Conservation (phyloP, 2,113 vertebrate genomes). For the Engystomops pustulosus region DNA sequence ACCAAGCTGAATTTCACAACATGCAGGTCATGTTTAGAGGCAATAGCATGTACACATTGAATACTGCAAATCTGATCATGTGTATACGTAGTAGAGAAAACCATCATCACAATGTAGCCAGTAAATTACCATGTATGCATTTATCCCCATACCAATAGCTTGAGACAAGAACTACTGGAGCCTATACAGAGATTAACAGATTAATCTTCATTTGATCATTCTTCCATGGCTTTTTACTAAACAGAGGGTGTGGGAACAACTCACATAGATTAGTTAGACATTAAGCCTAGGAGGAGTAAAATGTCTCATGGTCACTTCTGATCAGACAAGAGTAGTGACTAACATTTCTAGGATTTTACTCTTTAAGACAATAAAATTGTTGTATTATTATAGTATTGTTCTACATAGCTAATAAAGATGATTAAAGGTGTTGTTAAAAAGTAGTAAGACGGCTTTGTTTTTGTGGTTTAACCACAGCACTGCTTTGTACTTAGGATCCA, state of each 20-base stretch:
- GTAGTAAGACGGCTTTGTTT: too few species aligned
- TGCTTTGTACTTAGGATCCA: too few species aligned
- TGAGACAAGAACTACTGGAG: not conserved
- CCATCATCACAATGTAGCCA: not conserved
- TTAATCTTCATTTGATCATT: constrained; percentile 3
- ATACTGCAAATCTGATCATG: too few species aligned
- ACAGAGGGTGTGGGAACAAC: constrained; percentile 10
- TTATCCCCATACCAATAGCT: not conserved
- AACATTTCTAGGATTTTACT: not conserved
- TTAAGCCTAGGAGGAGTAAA: not conserved
- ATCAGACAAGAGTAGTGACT: not conserved
- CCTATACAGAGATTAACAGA: not conserved
- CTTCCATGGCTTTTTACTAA: not conserved
- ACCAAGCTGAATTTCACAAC: too few species aligned
- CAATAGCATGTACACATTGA: too few species aligned
- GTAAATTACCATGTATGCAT: not conserved
- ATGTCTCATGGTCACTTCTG: not conserved
- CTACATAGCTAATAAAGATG: too few species aligned
- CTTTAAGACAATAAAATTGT: too few species aligned
- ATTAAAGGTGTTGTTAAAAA: too few species aligned
- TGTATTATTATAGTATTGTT: too few species aligned
- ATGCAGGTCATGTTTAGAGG: too few species aligned
- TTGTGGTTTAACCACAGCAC: too few species aligned
- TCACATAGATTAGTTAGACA: not conserved
- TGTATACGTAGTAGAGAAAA: too few species aligned